phyloP scores from a whole-genome alignment of 2,888 invertebrate species.

The Temnothorax ravouxi region DNA sequence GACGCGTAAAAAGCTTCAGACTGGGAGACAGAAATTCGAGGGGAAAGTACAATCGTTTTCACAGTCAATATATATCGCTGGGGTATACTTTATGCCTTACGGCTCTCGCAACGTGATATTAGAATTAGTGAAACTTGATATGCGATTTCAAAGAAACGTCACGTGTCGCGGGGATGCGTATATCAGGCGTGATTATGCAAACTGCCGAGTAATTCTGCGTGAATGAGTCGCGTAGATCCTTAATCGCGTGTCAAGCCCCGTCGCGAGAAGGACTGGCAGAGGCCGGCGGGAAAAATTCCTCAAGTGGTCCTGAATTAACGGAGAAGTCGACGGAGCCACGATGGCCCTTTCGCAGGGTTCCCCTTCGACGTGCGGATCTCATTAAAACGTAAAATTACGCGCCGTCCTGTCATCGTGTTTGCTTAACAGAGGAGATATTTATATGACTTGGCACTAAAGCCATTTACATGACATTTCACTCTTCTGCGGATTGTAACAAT shows the following conservation, averaged over 20 bases:
- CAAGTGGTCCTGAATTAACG: slow-evolving; percentile 53
- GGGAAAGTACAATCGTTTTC: slow-evolving; percentile 29
- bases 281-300: slow-evolving; percentile 38
- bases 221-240: slow-evolving; percentile 43
- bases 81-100: neutral
- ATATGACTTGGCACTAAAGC: slow-evolving; percentile 19
- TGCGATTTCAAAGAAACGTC: slow-evolving; percentile 32
- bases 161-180: slow-evolving; percentile 35
- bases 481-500: neutral
- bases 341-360: slow-evolving; percentile 45
- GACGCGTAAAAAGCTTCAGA: neutral
- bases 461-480: slow-evolving; percentile 11
- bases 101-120: slow-evolving; percentile 36
- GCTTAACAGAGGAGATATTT: slow-evolving; percentile 24
- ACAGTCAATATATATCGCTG: neutral
- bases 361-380: slow-evolving; percentile 62
- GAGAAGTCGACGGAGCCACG: slow-evolving; percentile 15
- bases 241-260: slow-evolving; percentile 47
- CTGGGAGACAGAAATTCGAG: neutral
- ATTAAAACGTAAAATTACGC: slow-evolving; percentile 31
- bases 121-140: slow-evolving; percentile 51
- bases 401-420: slow-evolving; percentile 36
- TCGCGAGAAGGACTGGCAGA: slow-evolving; percentile 33
- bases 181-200: slow-evolving; percentile 39
- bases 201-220: slow-evolving; percentile 59